A percentile compares a stretch with the other conserved stretches of the same genome.
phyloP scores from a whole-genome alignment of 1,140 invertebrate genomes.

The Platyura marginata region DNA sequence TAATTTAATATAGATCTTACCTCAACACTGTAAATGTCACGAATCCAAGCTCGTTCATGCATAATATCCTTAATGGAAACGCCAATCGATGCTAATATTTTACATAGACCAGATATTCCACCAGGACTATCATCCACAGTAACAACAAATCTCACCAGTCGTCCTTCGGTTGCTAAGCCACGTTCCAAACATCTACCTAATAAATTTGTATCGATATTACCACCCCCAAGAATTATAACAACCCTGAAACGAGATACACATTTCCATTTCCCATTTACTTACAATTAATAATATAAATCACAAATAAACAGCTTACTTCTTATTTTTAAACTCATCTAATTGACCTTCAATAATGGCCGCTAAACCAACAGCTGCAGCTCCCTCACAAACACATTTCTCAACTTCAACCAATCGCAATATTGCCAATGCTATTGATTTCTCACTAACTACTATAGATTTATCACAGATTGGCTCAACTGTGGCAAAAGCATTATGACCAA shows the following conservation, averaged over 20 bases:
- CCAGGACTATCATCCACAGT: conserved; percentile 73
- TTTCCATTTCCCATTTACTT: too few species aligned
- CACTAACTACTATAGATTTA: conserved; percentile 64
- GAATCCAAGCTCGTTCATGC: conserved; percentile 84
- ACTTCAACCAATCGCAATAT: conserved; percentile 73
- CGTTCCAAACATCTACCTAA: conserved; percentile 75
- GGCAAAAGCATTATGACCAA: conserved; percentile 69
- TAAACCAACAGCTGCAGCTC: conserved; percentile 71
- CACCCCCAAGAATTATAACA: conserved; percentile 45
- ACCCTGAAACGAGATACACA: too few species aligned
- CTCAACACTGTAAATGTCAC: conserved; percentile 48
- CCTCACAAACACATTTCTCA: conserved; percentile 88
- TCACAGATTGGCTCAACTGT: conserved; percentile 63
- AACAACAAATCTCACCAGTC: conserved; percentile 68
- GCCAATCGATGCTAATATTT: conserved; percentile 50
- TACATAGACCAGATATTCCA: conserved; percentile 72
- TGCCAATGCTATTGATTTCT: conserved; percentile 75
- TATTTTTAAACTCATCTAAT: conserved; percentile 64
- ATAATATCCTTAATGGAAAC: conserved; percentile 89
- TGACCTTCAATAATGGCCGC: conserved; percentile 72
- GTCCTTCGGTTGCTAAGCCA: conserved; percentile 25
- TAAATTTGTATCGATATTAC: conserved; percentile 86
- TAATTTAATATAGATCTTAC: not conserved
- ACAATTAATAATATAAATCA: too few species aligned
- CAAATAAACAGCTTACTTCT: conserved; percentile 40